Base-by-base conservation (phyloP, 2,888 invertebrate genomes). In the Machimus rusticus region DNA sequence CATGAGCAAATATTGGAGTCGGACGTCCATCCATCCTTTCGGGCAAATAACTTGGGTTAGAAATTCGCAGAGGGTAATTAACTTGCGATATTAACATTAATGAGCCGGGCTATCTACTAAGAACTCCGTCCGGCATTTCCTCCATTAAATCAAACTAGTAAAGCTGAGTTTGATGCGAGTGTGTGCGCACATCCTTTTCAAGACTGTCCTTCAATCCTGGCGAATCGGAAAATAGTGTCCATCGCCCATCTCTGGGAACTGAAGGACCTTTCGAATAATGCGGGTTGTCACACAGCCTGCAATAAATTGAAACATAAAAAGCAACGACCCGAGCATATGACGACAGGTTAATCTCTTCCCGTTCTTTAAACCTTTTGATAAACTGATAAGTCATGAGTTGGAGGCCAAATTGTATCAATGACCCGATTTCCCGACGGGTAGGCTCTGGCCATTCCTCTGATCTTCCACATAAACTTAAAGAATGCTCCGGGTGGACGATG, bases 271-370 rank as follows among this genome's bases (percentile, higher is more conserved):
- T 57, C 16, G 51, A n/a, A 39, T 39, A 74, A 84, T 84, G 66
- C 66, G 84, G 84, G 84, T 74, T 84, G 84, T 84, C 74, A 74
- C 39, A 57, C 84, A 74, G 37, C 39, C 12, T 66, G 74, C n/a
- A 23, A 57, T 74, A 84, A 84, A 84, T 84, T 74, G 84, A 84
- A 84, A 84, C 84, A 84, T 84, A 84, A 84, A 84, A 84, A 84
- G 66, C 66, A 84, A 84, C 84, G 84, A 74, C 37, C 84, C 66
- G 12, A 84, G 23, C 84, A 81, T 81, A 46, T 81, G 84, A 84
- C 84, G 84, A 66, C 84, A 84, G 84, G 84, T 84, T 84, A 37
- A n/a, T 66, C 84, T 81, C 51, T 74, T 66, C 66, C 51, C 66
- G 66, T 74, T 84, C 74, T 84, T 37, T 84, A 43, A 39, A 74